These are phyloP conservation scores for Caloenas nicobarica DNA, from an alignment of 2,113 vertebrate genomes.

Conservation along the genomic window DNA sequence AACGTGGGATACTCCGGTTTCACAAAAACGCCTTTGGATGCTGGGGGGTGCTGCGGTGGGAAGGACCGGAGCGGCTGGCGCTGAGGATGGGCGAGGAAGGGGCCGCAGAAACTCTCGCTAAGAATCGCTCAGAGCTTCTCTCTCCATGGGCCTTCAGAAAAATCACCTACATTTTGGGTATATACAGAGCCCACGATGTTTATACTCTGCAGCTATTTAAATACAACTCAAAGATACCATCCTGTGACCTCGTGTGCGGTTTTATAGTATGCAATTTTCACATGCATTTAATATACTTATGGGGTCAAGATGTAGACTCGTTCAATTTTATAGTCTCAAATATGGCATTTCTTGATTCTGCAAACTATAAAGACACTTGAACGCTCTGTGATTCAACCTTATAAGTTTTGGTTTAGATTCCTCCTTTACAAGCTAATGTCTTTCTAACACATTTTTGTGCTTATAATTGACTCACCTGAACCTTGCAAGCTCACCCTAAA, in stretches of 20 bases:
- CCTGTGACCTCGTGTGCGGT: not conserved
- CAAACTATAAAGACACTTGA: not conserved
- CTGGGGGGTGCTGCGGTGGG: not conserved
- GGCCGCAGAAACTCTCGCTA: not conserved
- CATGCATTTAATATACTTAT: not conserved
- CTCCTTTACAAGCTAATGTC: constrained; percentile 1
- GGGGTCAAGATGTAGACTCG: not conserved
- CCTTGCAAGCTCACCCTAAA: not conserved
- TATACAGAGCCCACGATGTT: not conserved
- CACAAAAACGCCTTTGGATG: not conserved
- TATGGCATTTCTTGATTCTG: not conserved
- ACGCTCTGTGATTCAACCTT: not conserved
- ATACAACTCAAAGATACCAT: not conserved
- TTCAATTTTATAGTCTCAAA: not conserved
- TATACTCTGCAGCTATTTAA: not conserved
- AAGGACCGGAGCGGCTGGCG: not conserved
- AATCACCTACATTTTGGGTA: not conserved
- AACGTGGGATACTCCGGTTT: not conserved
- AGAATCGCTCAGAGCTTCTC: not conserved
- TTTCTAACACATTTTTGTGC: not conserved
- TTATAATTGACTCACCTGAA: not conserved
- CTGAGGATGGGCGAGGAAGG: not conserved
- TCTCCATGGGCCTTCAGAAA: not conserved
- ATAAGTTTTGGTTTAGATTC: not conserved
- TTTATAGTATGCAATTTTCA: not conserved